Percentiles rank a stretch among this genome's conserved stretches.
Evolutionary conservation across 2,888 invertebrate species (phyloP).

Genomic region (Aproaerema taeniolella): DNA sequence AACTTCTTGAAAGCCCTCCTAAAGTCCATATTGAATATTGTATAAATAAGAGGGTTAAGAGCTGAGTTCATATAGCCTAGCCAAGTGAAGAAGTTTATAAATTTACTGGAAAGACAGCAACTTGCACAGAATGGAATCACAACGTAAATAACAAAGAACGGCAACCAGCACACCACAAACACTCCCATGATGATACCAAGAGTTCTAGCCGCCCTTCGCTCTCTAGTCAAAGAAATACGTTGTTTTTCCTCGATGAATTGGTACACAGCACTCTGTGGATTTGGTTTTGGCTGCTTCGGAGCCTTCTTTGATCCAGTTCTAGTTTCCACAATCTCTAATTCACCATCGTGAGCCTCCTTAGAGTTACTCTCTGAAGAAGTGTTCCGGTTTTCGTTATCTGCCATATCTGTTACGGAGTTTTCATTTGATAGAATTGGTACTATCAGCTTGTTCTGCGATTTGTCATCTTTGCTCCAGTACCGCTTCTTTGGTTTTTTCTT

Average conservation of each 20-base stretch:
- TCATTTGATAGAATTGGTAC: constrained; percentile 67
- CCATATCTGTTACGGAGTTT: constrained; percentile 62
- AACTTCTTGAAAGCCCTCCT: constrained; percentile 92
- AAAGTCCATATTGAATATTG: constrained; percentile 96
- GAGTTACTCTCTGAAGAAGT: constrained; percentile 71
- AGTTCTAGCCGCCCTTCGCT: constrained; percentile 95
- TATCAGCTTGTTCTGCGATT: constrained; percentile 63
- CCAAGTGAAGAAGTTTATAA: constrained; percentile 95
- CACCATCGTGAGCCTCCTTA: constrained; percentile 63
- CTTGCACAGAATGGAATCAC: constrained; percentile 91
- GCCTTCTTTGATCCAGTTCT: constrained; percentile 35
- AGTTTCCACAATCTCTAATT: constrained; percentile 47
- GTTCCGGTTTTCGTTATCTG: constrained; percentile 57
- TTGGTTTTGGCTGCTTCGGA: constrained; percentile 44
- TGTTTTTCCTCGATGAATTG: constrained; percentile 94
- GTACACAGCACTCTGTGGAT: constrained; percentile 81
- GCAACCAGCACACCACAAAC: constrained; percentile 98
- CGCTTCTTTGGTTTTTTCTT: constrained; percentile 75
- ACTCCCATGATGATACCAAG: constrained; percentile 98
- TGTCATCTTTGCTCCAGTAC: constrained; percentile 73
- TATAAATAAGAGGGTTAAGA: constrained; percentile 95
- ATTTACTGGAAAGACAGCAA: constrained; percentile 87
- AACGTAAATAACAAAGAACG: constrained; percentile 97
- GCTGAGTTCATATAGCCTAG: constrained; percentile 94
- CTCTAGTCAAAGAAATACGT: constrained; percentile 94